These are phyloP conservation scores for Catocala sponsa DNA, from an alignment of 2,888 invertebrate species.

Conservation along the genomic window DNA sequence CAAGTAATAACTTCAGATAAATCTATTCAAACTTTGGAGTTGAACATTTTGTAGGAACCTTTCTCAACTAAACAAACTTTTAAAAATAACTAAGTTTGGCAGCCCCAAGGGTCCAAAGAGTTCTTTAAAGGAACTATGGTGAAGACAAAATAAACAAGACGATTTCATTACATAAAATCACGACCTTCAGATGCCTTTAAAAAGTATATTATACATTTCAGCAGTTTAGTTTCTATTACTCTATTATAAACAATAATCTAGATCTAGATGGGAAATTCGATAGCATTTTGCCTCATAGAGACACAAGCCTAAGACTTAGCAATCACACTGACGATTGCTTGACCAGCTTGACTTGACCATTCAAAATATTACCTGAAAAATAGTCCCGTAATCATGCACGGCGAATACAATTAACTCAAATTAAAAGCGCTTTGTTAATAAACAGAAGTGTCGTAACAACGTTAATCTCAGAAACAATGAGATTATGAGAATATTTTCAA, in stretches of 20 bases:
- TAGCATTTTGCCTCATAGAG: too few species aligned
- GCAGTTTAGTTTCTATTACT: too few species aligned
- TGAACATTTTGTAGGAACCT: constrained; percentile 6
- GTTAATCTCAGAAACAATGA: constrained; percentile 57
- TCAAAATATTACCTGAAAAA: constrained; percentile 48
- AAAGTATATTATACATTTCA: too few species aligned
- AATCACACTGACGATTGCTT: too few species aligned
- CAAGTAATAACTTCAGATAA: background rate
- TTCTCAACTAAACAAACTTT: constrained; percentile 2
- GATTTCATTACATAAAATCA: constrained; percentile 38
- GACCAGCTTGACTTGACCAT: too few species aligned
- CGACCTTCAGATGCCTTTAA: background rate
- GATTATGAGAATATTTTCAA: constrained; percentile 54
- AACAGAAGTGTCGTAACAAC: constrained; percentile 61
- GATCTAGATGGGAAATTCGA: too few species aligned
- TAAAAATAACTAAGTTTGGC: constrained; percentile 13
- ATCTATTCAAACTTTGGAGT: constrained; percentile 6
- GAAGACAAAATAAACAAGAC: constrained; percentile 40
- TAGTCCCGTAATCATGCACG: constrained; percentile 62
- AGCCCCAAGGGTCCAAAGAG: background rate
- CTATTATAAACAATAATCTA: too few species aligned
- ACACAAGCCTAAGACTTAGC: too few species aligned
- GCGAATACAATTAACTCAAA: constrained; percentile 69
- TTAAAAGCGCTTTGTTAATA: constrained; percentile 67
- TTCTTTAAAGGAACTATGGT: constrained; percentile 19